Conservation (phyloP, 2,888 invertebrate genomes). For the Hedya salicella region DNA sequence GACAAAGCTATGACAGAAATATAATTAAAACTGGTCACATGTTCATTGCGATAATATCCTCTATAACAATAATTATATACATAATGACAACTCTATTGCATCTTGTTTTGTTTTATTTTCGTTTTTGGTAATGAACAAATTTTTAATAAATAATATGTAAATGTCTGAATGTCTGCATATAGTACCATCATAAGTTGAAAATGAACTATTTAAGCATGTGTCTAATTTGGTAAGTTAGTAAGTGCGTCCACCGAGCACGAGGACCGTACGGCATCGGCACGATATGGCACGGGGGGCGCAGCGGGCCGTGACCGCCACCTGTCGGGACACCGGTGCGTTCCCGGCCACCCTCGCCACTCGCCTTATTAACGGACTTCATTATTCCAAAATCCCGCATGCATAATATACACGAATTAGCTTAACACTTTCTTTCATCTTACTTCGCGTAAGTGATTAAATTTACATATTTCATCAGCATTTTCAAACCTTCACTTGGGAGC, state of each 20-base stretch:
- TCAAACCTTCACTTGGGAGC: neutral
- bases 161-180: neutral
- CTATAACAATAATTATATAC: no score
- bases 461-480: conserved; percentile 23
- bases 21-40: no score
- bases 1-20: no score
- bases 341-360: conserved; percentile 54
- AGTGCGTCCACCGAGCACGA: conserved; percentile 3
- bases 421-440: conserved; percentile 30
- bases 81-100: no score
- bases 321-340: conserved; percentile 67
- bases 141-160: no score
- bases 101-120: no score
- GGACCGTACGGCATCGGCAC: conserved; percentile 43
- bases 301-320: conserved; percentile 79
- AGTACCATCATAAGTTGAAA: neutral
- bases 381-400: conserved; percentile 76
- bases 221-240: conserved; percentile 18
- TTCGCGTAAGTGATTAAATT: conserved; percentile 27
- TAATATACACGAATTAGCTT: conserved; percentile 56
- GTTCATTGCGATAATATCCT: no score
- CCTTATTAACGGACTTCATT: conserved; percentile 71
- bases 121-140: no score
- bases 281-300: conserved; percentile 63
- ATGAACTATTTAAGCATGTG: neutral